Percentiles rank a stretch among this genome's conserved stretches.
Evolutionary conservation across 53 echinoderm and acorn worm genomes (phyloP).

Genomic region (Henricia sp.): DNA sequence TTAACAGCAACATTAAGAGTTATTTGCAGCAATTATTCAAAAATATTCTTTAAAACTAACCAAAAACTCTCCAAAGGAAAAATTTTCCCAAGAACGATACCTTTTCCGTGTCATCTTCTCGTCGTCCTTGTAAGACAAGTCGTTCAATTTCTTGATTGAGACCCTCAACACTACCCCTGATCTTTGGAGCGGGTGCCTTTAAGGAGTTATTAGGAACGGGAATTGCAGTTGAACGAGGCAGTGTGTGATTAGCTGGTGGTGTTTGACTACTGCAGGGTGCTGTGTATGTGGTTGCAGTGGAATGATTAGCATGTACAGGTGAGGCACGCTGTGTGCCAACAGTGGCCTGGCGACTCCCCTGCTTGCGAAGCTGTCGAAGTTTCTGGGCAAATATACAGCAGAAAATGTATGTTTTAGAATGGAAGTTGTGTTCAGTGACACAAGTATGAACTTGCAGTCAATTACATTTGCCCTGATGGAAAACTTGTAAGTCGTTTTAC

Average conservation of each 20-base stretch:
- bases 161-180: slow-evolving; percentile 94
- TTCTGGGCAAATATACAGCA: slow-evolving; percentile 70
- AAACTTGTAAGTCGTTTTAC: too few relatives aligned
- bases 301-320: slow-evolving; percentile 95
- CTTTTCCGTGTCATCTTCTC: slow-evolving; percentile 72
- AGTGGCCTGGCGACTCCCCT: slow-evolving; percentile 87
- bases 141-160: slow-evolving; percentile 98
- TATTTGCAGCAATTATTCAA: too few relatives aligned
- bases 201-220: slow-evolving; percentile 75
- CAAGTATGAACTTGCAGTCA: neutral
- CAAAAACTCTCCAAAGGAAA: too few relatives aligned
- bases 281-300: slow-evolving; percentile 75
- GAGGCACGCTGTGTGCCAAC: slow-evolving; percentile 84
- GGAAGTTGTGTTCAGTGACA: neutral
- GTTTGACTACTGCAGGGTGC: slow-evolving; percentile 59
- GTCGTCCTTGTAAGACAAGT: slow-evolving; percentile 80
- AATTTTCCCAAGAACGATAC: slow-evolving; percentile 61
- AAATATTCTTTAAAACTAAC: too few relatives aligned
- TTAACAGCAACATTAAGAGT: too few relatives aligned
- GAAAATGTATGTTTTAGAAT: too few relatives aligned
- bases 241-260: slow-evolving; percentile 50
- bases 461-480: too few relatives aligned
- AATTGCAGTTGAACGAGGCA: slow-evolving; percentile 79
- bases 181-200: slow-evolving; percentile 80
- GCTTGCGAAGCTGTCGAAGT: slow-evolving; percentile 92